Base-by-base conservation (phyloP, 2,888 invertebrate species). In the Eupithecia centaureata region DNA sequence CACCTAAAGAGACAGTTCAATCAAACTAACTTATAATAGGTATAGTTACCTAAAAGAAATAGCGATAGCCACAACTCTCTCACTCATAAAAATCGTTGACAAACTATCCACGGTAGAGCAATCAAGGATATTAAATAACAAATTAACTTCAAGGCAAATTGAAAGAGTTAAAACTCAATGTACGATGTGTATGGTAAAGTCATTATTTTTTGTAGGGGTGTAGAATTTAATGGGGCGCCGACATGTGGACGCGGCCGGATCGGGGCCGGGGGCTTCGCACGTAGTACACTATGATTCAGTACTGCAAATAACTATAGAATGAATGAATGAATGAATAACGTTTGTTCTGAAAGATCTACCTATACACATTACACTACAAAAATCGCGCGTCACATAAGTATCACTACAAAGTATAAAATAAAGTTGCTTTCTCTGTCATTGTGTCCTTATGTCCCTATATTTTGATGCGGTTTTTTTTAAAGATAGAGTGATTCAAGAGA, bases 201-300 rank as follows among this genome's bases (percentile, higher is more conserved):
- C 88, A 91, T 92, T 90, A 92, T 88, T 90, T 91, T 91, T 91
- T 90, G 89, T 89, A 85, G 83, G 89, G 86, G 86, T 83, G 85
- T 84, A 82, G 82, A 77, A 77, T 88, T 87, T 89, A 88, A 90
- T 86, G 87, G 86, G 81, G 82, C 81, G 86, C 74, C 83, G 88
- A 89, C 91, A 90, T 91, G 83, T 88, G 91, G 89, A 77, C 72
- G 76, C 78, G 76, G 73, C 69, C 66, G 52, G 65, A 65, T 59
- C 54, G 22, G 32, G 18, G 30, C 57, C 18, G 4, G n/a, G 57
- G 67, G 33, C 56, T 63, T 62, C 52, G 25, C 8, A 30, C 65
- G 54, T 32, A 67, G 76, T 73, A 70, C 63, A 73, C 67, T 72
- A 76, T 70, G 13, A 57, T 25, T n/a, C 22, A 60, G 66, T 70